A percentile compares a stretch with the other conserved stretches of the same genome.
phyloP scores from a whole-genome alignment of 1,140 invertebrate genomes.

The Philopotamus ludificatus region DNA sequence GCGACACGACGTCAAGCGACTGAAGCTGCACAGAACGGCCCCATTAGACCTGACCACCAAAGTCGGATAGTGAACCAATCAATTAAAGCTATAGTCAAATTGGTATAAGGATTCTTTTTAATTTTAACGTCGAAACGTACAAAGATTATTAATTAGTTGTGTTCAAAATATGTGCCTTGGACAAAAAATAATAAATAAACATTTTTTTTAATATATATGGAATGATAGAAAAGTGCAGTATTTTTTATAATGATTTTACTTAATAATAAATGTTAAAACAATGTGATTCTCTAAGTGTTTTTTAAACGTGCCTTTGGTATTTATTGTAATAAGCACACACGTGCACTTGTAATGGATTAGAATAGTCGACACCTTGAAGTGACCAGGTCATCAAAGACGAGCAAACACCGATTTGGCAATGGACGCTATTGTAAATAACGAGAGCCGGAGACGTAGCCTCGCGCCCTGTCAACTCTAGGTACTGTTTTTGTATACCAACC shows the following conservation, averaged over 20 bases:
- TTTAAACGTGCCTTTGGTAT: too few species aligned
- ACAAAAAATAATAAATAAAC: conserved; percentile 11
- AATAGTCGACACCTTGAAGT: not conserved
- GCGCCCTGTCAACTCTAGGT: conserved; percentile 16
- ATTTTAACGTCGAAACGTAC: conserved; percentile 15
- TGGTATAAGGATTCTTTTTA: not conserved
- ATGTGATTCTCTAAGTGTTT: not conserved
- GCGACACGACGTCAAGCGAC: conserved; percentile 55
- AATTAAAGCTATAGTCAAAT: conserved; percentile 17
- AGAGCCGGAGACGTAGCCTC: conserved; percentile 21
- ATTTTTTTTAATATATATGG: not conserved
- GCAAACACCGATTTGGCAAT: conserved; percentile 15
- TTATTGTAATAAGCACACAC: too few species aligned
- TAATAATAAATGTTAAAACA: not conserved
- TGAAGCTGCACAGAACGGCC: conserved; percentile 53
- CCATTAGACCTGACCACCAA: conserved; percentile 70
- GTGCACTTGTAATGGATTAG: too few species aligned
- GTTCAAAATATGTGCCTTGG: conserved; percentile 30
- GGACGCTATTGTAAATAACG: conserved; percentile 13
- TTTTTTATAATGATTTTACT: not conserved
- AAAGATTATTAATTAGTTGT: conserved; percentile 26
- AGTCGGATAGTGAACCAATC: conserved; percentile 46
- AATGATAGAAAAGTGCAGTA: not conserved
- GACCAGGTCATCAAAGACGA: not conserved
- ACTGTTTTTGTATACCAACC: conserved; percentile 5